Evolutionary conservation across 2,888 invertebrate species (phyloP).

Genomic region (Ptycholaimellus sp.): DNA sequence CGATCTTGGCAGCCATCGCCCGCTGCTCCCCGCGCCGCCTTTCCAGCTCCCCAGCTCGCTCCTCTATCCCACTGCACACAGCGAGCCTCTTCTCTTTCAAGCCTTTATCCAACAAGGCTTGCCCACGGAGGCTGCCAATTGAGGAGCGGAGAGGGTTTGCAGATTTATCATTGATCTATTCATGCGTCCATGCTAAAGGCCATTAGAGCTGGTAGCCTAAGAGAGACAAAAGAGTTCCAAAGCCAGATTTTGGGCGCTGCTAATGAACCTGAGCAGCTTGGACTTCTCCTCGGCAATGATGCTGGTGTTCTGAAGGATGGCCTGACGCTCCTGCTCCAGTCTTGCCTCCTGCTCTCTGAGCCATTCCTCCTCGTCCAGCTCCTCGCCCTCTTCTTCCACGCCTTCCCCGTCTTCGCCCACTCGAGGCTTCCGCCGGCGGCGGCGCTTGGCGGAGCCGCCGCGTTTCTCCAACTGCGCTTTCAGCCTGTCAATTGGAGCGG

Average conservation of each 20-base stretch:
- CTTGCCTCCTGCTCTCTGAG: conserved; percentile 27
- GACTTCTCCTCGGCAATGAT: conserved; percentile 27
- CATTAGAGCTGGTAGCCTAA: too few species aligned
- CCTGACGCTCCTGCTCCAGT: conserved; percentile 29
- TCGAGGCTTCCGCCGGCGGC: conserved; percentile 3
- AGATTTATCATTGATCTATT: too few species aligned
- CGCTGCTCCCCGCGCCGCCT: conserved; percentile 23
- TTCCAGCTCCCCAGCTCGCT: conserved; percentile 41
- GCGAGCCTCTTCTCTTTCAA: too few species aligned
- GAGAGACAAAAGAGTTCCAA: too few species aligned
- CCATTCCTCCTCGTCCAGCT: conserved; percentile 25
- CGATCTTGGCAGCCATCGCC: conserved; percentile 14
- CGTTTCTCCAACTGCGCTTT: conserved; percentile 25
- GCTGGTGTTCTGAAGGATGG: conserved; percentile 27
- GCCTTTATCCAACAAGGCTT: too few species aligned
- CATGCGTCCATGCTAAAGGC: too few species aligned
- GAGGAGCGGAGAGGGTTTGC: too few species aligned
- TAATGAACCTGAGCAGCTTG: too few species aligned
- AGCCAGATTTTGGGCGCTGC: too few species aligned
- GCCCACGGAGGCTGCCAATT: background rate
- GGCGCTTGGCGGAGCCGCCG: too few species aligned
- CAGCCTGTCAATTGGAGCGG: too few species aligned
- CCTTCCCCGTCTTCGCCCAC: conserved; percentile 4
- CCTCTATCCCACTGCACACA: too few species aligned
- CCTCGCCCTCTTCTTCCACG: background rate